Percentiles rank a stretch among this genome's conserved stretches.
These are phyloP conservation scores for Acanthosoma haemorrhoidale DNA, from an alignment of 2,888 invertebrate genomes.

Conservation along the genomic window DNA sequence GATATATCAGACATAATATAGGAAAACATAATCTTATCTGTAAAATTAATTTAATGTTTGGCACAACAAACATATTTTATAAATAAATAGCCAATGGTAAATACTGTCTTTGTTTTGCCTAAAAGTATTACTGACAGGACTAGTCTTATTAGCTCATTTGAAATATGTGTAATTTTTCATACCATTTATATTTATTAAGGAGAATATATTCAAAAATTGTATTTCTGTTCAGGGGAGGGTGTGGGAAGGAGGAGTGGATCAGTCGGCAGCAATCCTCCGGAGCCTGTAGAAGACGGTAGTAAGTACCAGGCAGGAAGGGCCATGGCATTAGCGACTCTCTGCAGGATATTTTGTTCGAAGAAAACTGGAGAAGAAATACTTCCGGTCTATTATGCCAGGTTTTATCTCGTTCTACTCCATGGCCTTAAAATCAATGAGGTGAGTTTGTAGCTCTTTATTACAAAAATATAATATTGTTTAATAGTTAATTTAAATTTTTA, in stretches of 20 bases:
- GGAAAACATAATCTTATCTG: no score
- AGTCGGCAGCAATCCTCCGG: conserved; percentile 23
- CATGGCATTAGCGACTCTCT: conserved; percentile 90
- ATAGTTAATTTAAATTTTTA: no score
- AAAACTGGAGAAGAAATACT: conserved; percentile 90
- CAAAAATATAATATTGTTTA: no score
- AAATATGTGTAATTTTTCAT: not conserved
- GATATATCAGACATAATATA: no score
- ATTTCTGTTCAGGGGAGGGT: conserved; percentile 34
- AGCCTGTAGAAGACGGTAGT: conserved; percentile 9
- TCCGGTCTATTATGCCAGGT: conserved; percentile 86
- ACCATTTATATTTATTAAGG: not conserved
- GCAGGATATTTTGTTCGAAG: conserved; percentile 92
- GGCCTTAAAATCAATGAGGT: conserved; percentile 67
- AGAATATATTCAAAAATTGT: not conserved
- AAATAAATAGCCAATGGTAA: no score
- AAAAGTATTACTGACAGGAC: no score
- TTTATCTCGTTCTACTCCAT: conserved; percentile 85
- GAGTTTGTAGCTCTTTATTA: no score
- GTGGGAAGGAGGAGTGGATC: conserved; percentile 35
- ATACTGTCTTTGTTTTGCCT: no score
- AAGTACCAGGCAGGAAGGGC: conserved; percentile 66
- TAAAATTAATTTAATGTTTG: no score
- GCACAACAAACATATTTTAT: no score
- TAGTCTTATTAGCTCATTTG: no score